Conservation (phyloP, 2,888 invertebrate species). For the Harpalus rubripes region DNA sequence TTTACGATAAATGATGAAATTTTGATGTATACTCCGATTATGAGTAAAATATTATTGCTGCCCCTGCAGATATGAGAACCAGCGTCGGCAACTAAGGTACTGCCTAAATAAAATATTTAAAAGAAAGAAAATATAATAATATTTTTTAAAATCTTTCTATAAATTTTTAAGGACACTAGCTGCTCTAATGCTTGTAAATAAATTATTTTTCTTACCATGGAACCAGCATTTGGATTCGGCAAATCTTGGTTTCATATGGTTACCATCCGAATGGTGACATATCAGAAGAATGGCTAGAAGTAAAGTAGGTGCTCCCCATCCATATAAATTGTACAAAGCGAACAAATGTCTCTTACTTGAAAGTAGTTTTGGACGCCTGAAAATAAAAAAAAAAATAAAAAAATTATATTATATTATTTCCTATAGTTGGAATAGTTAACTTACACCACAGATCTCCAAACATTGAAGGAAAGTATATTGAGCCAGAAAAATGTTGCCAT, state of each 20-base stretch:
- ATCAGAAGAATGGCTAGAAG: constrained; percentile 79
- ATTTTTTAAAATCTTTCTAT: too few species aligned
- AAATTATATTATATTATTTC: background rate
- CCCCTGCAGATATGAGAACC: too few species aligned
- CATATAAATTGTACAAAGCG: constrained; percentile 80
- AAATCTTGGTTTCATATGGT: constrained; percentile 81
- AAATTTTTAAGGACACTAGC: too few species aligned
- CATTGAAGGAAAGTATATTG: constrained; percentile 84
- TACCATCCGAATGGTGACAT: constrained; percentile 79
- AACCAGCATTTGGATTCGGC: constrained; percentile 84
- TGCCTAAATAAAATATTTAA: too few species aligned
- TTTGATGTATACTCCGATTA: too few species aligned
- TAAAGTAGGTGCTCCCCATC: constrained; percentile 80
- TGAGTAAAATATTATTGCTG: too few species aligned
- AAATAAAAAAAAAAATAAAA: background rate
- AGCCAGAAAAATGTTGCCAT: constrained; percentile 87
- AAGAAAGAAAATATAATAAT: too few species aligned
- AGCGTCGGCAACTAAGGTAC: too few species aligned
- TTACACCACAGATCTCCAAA: constrained; percentile 84
- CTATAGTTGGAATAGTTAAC: constrained; percentile 73
- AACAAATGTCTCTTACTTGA: constrained; percentile 80
- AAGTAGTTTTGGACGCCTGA: constrained; percentile 74
- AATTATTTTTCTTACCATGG: constrained; percentile 77
- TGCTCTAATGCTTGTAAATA: background rate
- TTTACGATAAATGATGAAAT: too few species aligned